Evolutionary conservation across 2,888 invertebrate species (phyloP).

Genomic region (Tenthredo amoena): DNA sequence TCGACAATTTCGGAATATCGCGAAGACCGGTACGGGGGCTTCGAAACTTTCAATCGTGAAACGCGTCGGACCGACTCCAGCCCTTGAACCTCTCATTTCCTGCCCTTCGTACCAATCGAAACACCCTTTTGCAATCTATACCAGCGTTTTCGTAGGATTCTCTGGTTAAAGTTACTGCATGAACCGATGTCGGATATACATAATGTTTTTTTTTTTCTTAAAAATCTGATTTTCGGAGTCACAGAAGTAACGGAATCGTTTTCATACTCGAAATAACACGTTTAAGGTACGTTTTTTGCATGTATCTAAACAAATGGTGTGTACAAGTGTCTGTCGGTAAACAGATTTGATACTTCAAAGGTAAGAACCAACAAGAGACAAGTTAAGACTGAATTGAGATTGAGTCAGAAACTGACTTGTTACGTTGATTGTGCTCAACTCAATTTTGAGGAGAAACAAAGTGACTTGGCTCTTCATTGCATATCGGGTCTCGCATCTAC

Average conservation of each 20-base stretch:
- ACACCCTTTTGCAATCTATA: conserved; percentile 5
- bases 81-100: conserved; percentile 26
- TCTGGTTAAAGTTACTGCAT: neutral
- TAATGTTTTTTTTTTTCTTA: neutral
- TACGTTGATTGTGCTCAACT: conserved; percentile 36
- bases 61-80: neutral
- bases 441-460: conserved; percentile 17
- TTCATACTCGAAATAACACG: neutral
- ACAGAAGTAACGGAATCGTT: neutral
- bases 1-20: neutral
- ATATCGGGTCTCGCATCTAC: conserved; percentile 20
- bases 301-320: neutral
- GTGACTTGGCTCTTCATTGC: conserved; percentile 36
- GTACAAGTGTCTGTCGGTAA: neutral
- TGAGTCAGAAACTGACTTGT: conserved; percentile 39
- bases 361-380: conserved; percentile 37
- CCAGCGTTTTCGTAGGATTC: neutral
- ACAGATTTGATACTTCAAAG: conserved; percentile 36
- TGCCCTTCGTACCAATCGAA: conserved; percentile 17
- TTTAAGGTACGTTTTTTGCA: neutral
- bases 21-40: neutral
- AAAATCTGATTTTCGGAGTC: neutral
- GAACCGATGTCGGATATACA: neutral
- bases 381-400: conserved; percentile 37
- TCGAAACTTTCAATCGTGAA: neutral